Evolutionary conservation across 2,888 invertebrate species (phyloP).

Genomic region (Pegoplata infirma): DNA sequence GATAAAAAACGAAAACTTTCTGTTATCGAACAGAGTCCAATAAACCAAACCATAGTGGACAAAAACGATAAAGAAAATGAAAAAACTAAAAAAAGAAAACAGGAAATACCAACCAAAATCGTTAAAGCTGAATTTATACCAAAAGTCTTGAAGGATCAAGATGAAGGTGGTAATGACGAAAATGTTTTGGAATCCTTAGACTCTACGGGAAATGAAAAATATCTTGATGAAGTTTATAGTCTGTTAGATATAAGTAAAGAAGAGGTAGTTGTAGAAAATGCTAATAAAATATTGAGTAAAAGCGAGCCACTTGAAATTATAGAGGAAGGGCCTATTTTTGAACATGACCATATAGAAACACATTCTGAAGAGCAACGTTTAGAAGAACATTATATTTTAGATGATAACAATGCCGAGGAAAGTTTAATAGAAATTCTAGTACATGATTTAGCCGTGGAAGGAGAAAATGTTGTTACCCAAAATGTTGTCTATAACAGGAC

Average conservation of each 20-base stretch:
- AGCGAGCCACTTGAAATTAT: too few relatives aligned
- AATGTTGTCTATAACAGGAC: not conserved
- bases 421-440: not conserved
- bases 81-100: not conserved
- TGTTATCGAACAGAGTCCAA: not conserved
- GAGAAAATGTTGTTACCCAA: conserved; percentile 5
- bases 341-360: not conserved
- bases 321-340: not conserved
- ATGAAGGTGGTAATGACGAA: not conserved
- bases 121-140: not conserved
- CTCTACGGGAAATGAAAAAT: not conserved
- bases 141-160: not conserved
- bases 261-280: not conserved
- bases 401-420: not conserved
- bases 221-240: conserved; percentile 14
- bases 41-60: too few relatives aligned
- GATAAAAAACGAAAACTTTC: not conserved
- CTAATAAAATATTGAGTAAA: conserved; percentile 1
- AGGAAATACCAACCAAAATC: not conserved
- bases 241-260: conserved; percentile 16
- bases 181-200: not conserved
- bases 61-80: not conserved
- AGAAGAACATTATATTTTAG: not conserved
- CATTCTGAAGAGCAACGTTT: not conserved
- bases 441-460: not conserved